Percentiles rank a stretch among this genome's conserved stretches.
phyloP scores from a whole-genome alignment of 2,797 vertebrate genomes.

The Mycteria americana region DNA sequence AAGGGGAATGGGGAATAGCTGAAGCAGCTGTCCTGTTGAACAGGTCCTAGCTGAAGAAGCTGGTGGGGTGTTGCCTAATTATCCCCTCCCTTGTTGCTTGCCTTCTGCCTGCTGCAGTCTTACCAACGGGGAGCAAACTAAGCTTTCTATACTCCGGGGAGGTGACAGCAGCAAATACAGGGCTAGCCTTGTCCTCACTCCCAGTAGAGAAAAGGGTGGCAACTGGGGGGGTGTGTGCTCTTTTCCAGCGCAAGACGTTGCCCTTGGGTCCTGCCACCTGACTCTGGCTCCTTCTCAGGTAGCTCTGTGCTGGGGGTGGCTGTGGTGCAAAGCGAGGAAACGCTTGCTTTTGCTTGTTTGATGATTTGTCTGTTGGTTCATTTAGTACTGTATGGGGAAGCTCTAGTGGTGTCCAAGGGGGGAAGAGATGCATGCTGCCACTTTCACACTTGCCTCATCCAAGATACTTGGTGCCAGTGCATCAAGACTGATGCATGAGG shows the following conservation, averaged over 20 bases:
- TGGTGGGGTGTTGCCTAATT: background rate
- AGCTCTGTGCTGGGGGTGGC: background rate
- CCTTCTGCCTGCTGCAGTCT: background rate
- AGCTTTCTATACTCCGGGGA: background rate
- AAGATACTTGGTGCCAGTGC: background rate
- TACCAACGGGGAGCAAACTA: background rate
- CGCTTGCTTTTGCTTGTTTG: fast-evolving
- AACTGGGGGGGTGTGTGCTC: background rate
- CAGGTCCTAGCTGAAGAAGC: background rate
- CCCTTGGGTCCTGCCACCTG: background rate
- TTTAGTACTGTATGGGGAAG: fast-evolving
- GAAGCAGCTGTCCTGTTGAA: background rate
- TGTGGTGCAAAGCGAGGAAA: background rate
- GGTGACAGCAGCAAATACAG: background rate
- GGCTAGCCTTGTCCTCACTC: background rate
- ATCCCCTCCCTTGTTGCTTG: background rate
- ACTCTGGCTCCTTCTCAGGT: background rate
- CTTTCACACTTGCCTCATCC: background rate
- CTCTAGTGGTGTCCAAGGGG: background rate
- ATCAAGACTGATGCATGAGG: background rate
- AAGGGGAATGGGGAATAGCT: background rate
- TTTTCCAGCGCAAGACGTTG: background rate
- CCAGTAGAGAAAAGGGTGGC: background rate
- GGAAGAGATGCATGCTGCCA: fast-evolving
- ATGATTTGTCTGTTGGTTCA: background rate